Evolutionary conservation across 1,140 invertebrate genomes (phyloP).

Genomic region (Pseudomyrmex cubaensis): DNA sequence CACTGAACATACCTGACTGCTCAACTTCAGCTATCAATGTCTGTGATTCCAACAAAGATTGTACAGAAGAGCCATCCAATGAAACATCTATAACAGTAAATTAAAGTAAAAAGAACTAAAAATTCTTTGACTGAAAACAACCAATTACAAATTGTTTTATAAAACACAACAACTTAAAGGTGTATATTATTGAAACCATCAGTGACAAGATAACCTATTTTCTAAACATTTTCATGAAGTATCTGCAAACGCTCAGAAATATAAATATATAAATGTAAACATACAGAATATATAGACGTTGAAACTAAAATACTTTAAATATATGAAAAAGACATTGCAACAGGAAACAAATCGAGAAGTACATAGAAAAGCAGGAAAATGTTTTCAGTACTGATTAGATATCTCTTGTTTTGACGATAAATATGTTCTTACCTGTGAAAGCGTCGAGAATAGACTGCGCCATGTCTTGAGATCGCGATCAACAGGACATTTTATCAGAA

Average conservation of each 20-base stretch:
- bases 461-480: constrained; percentile 73
- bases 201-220: neutral
- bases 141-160: constrained; percentile 1
- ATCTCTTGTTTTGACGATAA: constrained; percentile 55
- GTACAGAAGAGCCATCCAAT: constrained; percentile 81
- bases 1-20: constrained; percentile 76
- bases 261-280: neutral
- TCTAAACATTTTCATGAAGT: neutral
- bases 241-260: neutral
- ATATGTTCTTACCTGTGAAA: constrained; percentile 78
- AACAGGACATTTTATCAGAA: constrained; percentile 61
- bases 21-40: constrained; percentile 82
- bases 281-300: neutral
- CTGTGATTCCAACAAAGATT: constrained; percentile 82
- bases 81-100: constrained; percentile 77
- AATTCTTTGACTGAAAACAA: neutral
- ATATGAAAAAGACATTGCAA: neutral
- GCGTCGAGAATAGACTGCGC: constrained; percentile 83
- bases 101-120: constrained; percentile 6
- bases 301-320: neutral
- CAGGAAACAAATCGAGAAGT: too few relatives aligned
- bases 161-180: neutral
- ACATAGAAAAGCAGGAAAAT: neutral
- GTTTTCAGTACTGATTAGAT: constrained; percentile 59
- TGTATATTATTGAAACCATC: neutral